Conservation (phyloP, 2,797 vertebrate species). For the Micromesistius poutassou region DNA sequence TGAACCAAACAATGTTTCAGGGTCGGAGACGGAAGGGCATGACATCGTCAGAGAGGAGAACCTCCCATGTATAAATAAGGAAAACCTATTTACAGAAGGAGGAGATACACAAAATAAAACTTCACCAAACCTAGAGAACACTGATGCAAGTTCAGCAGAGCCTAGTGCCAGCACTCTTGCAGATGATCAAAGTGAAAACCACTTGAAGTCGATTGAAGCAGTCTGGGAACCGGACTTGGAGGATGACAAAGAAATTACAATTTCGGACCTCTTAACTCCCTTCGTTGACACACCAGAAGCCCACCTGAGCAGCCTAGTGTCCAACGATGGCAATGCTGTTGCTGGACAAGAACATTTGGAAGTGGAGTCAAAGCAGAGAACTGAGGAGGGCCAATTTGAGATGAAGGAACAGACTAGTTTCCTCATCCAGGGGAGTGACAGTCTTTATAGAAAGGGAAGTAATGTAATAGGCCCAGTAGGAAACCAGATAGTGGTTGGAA, state of each 20-base stretch:
- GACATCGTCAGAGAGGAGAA: neutral
- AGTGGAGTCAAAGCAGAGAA: neutral
- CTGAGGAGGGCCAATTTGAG: neutral
- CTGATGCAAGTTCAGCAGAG: neutral
- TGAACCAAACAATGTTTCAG: neutral
- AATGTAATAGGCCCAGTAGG: neutral
- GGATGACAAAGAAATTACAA: neutral
- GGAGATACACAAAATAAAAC: neutral
- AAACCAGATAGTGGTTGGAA: neutral
- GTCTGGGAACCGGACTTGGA: neutral
- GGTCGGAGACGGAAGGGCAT: neutral
- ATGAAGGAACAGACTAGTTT: neutral
- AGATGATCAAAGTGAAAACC: neutral
- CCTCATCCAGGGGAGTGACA: neutral
- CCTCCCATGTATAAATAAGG: neutral
- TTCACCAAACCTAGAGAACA: neutral
- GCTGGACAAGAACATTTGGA: neutral
- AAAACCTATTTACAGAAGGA: neutral
- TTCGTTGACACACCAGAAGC: neutral
- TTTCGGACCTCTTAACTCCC: neutral
- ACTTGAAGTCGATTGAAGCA: neutral
- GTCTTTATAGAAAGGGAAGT: constrained; percentile 3
- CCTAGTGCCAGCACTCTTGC: neutral
- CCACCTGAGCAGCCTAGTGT: neutral
- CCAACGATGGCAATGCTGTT: neutral